phyloP scores from a whole-genome alignment of 2,888 invertebrate species.

The Abrostola triplasia region DNA sequence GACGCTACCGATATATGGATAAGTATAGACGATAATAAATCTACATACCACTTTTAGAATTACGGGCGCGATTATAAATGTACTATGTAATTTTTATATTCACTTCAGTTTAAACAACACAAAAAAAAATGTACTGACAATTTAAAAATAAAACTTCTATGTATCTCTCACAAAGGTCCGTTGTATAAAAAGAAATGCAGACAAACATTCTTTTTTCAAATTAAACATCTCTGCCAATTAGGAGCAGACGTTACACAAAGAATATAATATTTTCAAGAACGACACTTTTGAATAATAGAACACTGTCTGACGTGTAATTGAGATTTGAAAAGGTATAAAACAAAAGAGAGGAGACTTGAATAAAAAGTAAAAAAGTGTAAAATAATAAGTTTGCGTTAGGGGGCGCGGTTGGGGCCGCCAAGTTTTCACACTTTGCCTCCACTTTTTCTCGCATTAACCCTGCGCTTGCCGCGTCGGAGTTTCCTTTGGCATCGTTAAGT shows the following conservation, averaged over 20 bases:
- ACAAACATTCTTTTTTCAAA: conserved; percentile 37
- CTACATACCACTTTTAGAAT: too few relatives aligned
- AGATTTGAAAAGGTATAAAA: conserved; percentile 18
- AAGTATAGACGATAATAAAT: too few relatives aligned
- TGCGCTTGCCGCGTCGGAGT: conserved; percentile 59
- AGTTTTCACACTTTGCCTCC: conserved; percentile 59
- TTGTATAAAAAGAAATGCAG: conserved; percentile 7
- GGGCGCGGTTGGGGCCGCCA: conserved; percentile 33
- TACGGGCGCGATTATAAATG: too few relatives aligned
- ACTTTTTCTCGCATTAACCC: conserved; percentile 65
- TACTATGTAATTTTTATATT: too few relatives aligned
- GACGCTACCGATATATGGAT: too few relatives aligned
- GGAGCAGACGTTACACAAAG: conserved; percentile 28
- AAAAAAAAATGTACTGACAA: not conserved
- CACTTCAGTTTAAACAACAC: not conserved
- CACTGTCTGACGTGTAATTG: conserved; percentile 30
- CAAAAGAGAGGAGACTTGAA: conserved; percentile 5
- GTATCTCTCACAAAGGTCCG: not conserved
- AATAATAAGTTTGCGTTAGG: conserved; percentile 26
- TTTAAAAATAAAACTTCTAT: not conserved
- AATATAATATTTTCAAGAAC: conserved; percentile 23
- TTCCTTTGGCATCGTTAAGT: conserved; percentile 67
- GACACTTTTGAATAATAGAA: conserved; percentile 44
- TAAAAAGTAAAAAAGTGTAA: conserved; percentile 18
- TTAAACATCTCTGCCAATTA: conserved; percentile 47